phyloP scores from a whole-genome alignment of 2,888 invertebrate genomes.

The Luperina nickerlii region DNA sequence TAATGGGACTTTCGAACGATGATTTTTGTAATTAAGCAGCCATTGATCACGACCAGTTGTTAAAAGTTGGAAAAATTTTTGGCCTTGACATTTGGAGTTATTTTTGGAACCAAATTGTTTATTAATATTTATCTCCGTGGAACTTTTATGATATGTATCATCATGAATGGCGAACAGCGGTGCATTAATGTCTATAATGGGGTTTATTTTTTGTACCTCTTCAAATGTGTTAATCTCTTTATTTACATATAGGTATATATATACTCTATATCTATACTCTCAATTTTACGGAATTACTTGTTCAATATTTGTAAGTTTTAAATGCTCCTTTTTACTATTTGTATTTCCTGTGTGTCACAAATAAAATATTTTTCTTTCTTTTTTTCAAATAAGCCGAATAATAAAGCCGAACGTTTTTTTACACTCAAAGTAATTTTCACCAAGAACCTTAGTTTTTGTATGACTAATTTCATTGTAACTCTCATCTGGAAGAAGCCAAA shows the following conservation, averaged over 20 bases:
- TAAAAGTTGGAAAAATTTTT: conserved; percentile 8
- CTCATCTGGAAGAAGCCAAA: conserved; percentile 20
- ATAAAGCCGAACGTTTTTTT: background rate
- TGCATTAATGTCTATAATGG: conserved; percentile 25
- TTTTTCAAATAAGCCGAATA: no score
- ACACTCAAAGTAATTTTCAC: background rate
- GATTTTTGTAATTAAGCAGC: conserved; percentile 32
- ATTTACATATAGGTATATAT: background rate
- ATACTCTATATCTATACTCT: background rate
- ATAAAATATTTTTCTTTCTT: no score
- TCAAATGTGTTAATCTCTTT: conserved; percentile 6
- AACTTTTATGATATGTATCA: conserved; percentile 18
- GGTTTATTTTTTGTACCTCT: conserved; percentile 1
- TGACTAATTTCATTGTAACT: conserved; percentile 6
- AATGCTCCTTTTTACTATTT: background rate
- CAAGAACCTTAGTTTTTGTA: conserved; percentile 18
- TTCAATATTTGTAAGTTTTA: background rate
- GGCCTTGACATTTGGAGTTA: conserved; percentile 37
- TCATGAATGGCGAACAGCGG: conserved; percentile 18
- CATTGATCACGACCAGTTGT: conserved; percentile 38
- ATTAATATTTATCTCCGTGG: conserved; percentile 21
- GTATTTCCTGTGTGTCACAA: no score
- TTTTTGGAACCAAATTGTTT: conserved; percentile 28
- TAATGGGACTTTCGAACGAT: conserved; percentile 43
- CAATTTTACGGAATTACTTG: background rate